Base-by-base conservation (phyloP, 2,113 vertebrate species). In the Mustela lutreola region DNA sequence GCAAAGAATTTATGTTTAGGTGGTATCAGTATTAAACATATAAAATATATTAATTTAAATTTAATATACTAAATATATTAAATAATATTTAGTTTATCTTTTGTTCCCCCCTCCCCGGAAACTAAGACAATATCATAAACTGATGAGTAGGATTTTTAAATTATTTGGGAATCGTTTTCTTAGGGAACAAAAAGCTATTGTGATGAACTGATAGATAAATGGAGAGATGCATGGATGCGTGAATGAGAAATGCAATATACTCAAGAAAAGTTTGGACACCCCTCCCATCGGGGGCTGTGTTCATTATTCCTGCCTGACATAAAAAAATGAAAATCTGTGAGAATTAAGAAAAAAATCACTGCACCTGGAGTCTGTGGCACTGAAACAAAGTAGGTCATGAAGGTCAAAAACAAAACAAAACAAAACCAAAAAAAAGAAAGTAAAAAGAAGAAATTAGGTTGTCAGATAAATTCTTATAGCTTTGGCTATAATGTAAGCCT, bases 271-370 rank as follows among this genome's bases (percentile, higher is more conserved):
- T 58, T 28, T 26, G 18, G 22, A 85, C 19, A 3, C 19, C 39
- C 2, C 16, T 65, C 7, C 26, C 16, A 73, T 11, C 11, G 0
- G 26, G 19, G 22, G 1, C 1, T 33, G 1, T 31, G 4, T 39
- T 5, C 63, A 26, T 67, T 71, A 28, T 60, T 86, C 8, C 33
- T 96, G 2, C 1, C 39, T 82, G 31, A 78, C 5, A 53, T 21
- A 67, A 11, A 5, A 31, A 88, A 85, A 73, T 56, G 15, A 67
- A 84, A 76, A 80, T 42, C 31, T 53, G 2, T 75, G 12, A 75
- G 36, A 85, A 67, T 31, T 80, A 78, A 92, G 67, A 91, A 73
- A 83, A 83, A 36, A 4, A 81, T 75, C 42, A 83, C 18, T 94
- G 33, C 2, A 21, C 1, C 9, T 89, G 11, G 11, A 92, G 1